Conservation (phyloP, 1,140 invertebrate species). For the Subanguina moxae region DNA sequence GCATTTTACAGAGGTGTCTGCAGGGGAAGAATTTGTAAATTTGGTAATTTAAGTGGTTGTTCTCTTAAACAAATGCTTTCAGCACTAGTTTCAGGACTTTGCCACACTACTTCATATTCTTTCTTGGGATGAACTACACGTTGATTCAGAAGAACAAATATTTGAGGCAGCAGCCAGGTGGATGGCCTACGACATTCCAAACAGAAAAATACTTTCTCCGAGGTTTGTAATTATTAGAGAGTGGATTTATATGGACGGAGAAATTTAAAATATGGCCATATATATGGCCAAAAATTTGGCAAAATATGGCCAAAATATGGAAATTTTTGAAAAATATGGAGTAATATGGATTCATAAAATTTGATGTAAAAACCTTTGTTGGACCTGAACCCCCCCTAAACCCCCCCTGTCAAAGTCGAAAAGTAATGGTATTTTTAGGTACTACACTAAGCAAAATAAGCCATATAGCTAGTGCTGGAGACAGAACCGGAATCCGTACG, state of each 20-base stretch:
- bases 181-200: constrained; percentile 24
- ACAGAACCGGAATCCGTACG: too few species aligned
- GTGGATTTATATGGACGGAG: too few species aligned
- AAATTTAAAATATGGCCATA: too few species aligned
- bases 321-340: too few species aligned
- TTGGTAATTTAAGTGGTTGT: constrained; percentile 57
- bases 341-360: constrained; percentile 61
- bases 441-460: too few species aligned
- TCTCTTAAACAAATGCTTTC: constrained; percentile 45
- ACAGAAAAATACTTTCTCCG: constrained; percentile 23
- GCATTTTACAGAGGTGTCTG: constrained; percentile 75
- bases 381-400: too few species aligned
- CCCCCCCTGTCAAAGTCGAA: too few species aligned
- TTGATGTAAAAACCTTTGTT: constrained; percentile 1
- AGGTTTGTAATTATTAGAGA: constrained; percentile 15
- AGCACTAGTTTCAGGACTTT: constrained; percentile 3
- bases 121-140: constrained; percentile 74
- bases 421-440: too few species aligned
- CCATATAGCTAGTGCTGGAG: too few species aligned
- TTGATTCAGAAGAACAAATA: constrained; percentile 67
- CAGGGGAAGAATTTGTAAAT: constrained; percentile 74
- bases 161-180: constrained; percentile 42
- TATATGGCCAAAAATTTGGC: too few species aligned
- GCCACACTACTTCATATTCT: constrained; percentile 69
- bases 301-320: too few species aligned